Base-by-base conservation (phyloP, 30 jellyfish, hydroid and myxozoan genomes). In the Chironex yamaguchii region DNA sequence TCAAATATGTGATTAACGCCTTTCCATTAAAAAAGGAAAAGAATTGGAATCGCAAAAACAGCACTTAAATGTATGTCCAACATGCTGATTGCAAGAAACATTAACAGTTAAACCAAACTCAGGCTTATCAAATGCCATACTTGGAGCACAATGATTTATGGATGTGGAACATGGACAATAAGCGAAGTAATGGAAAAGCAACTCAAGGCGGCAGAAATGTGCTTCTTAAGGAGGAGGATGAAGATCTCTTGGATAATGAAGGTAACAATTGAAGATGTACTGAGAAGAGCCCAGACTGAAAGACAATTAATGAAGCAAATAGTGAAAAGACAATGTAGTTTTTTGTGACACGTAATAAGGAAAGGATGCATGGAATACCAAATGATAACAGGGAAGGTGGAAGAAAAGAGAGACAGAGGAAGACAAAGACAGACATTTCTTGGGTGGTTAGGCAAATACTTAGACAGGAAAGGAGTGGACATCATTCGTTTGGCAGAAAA, bases 211-310 rank as follows among this genome's bases (percentile, higher is more conserved):
- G 76, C 76, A 24, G 33, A 36, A 65, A 65, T 69, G 14, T 34
- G 86, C 4, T 72, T 72, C 50, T 72, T 72, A 49, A 20, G 20
- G 75, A 72, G 86, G 71, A 34, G 11, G 86, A 72, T 72, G 54
- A 72, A 48, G 42, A 34, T 35, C 86, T 34, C 86, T 27, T 72
- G 86, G 86, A 20, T 36, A 49, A 72, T 36, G 78, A 72, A 29
- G 80, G 67, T 66, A 66, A 66, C 76, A 68, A 69, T 31, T 69
- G 83, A 34, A 69, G 23, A 69, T 36, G 49, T 27, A 72, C 50
- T 72, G 86, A 72, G 86, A 72, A 72, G 80, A 72, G 72, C 86
- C 79, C 42, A 72, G 79, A 72, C 86, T 35, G 78, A 42, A 72
- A 72, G 86, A 72, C 36, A 69, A 34, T 35, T 72, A 13, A 72